A percentile compares a stretch with the other conserved stretches of the same genome.
Evolutionary conservation across 1,140 invertebrate genomes (phyloP).

Genomic region (Temnothorax curvispinosus): DNA sequence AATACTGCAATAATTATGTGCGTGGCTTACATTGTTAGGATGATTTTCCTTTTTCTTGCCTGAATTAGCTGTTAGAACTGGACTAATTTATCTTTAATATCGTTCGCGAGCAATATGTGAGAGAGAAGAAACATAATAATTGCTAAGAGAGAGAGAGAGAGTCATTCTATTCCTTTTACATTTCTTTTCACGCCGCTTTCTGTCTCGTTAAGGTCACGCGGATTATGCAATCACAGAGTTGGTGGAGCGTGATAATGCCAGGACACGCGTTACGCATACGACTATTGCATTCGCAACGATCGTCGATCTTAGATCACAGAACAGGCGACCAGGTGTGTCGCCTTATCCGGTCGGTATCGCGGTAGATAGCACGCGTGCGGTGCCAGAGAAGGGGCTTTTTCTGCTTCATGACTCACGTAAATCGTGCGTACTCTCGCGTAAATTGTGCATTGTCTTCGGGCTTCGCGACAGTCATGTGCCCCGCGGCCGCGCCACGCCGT

Average conservation of each 20-base stretch:
- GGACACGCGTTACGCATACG: constrained; percentile 64
- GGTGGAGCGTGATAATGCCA: constrained; percentile 45
- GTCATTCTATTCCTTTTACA: background rate
- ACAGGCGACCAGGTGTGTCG: constrained; percentile 76
- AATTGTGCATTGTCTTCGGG: constrained; percentile 50
- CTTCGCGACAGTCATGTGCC: constrained; percentile 2
- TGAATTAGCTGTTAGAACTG: background rate
- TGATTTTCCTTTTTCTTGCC: background rate
- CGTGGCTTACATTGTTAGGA: background rate
- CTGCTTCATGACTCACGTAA: constrained; percentile 71
- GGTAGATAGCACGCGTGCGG: constrained; percentile 73
- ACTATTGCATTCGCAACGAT: constrained; percentile 70
- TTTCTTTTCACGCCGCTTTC: background rate
- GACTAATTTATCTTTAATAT: background rate
- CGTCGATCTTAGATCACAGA: constrained; percentile 72
- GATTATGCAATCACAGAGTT: constrained; percentile 39
- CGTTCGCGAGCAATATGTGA: background rate
- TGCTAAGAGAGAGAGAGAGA: background rate
- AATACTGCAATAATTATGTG: background rate
- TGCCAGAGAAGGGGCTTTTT: constrained; percentile 63
- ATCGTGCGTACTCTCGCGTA: constrained; percentile 65
- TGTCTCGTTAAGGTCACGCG: constrained; percentile 8
- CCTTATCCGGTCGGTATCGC: constrained; percentile 79
- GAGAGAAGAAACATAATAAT: background rate
- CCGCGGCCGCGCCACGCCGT: background rate